phyloP scores from a whole-genome alignment of 37 sponge, comb jelly and placozoan species.

The Cladorhizidae sp. region DNA sequence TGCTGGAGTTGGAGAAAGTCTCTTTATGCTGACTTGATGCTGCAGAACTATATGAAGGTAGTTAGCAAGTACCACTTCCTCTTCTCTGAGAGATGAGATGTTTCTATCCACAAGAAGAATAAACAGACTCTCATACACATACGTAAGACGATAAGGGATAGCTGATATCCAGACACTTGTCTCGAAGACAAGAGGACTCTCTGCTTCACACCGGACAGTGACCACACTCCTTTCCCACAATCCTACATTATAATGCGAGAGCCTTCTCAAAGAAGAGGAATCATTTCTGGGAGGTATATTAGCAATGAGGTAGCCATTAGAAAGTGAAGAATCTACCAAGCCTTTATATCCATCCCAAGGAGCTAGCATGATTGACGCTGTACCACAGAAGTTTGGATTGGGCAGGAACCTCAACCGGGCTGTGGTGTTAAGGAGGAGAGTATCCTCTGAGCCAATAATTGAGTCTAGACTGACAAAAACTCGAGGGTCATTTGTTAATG shows the following conservation, averaged over 20 bases:
- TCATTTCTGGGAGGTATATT: background rate
- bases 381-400: conserved; percentile 54
- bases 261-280: background rate
- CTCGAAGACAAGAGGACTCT: conserved; percentile 32
- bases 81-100: background rate
- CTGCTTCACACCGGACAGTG: conserved; percentile 16
- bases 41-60: conserved; percentile 33
- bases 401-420: conserved; percentile 73
- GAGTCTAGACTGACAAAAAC: conserved; percentile 49
- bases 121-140: conserved; percentile 67
- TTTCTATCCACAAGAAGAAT: conserved; percentile 40
- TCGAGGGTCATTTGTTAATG: conserved; percentile 40
- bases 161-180: conserved; percentile 19
- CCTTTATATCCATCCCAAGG: conserved; percentile 81
- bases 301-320: conserved; percentile 30
- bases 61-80: conserved; percentile 2
- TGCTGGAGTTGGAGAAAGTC: conserved; percentile 22
- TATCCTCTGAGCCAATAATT: background rate
- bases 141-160: conserved; percentile 63
- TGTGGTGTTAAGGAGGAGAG: conserved; percentile 51
- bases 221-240: background rate
- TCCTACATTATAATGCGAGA: background rate
- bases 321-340: background rate
- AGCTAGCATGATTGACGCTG: conserved; percentile 26
- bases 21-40: conserved; percentile 16